phyloP scores from a whole-genome alignment of 2,113 vertebrate species.

The Crotalus horridus region DNA sequence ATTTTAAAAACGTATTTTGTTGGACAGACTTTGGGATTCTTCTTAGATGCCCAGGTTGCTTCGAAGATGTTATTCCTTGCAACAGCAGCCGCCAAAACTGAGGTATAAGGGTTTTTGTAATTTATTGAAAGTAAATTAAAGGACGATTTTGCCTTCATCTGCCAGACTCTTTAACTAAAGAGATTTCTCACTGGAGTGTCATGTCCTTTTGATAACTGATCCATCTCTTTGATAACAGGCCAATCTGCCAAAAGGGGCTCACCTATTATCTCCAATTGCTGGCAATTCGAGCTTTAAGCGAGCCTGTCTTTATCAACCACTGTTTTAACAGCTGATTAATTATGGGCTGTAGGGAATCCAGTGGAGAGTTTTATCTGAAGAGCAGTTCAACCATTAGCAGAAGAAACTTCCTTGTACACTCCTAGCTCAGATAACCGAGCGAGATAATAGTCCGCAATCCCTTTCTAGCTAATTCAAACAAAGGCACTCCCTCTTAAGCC shows the following conservation, averaged over 20 bases:
- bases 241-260: conserved; percentile 68
- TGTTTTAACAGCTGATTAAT: conserved; percentile 84
- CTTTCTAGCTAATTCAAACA: conserved; percentile 76
- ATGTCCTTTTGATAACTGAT: conserved; percentile 65
- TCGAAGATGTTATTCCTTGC: neutral
- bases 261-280: conserved; percentile 78
- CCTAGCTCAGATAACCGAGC: conserved; percentile 81
- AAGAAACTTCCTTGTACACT: conserved; percentile 79
- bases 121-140: conserved; percentile 27
- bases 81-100: neutral
- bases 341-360: conserved; percentile 70
- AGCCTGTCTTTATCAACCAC: conserved; percentile 75
- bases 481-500: conserved; percentile 76
- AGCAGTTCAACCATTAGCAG: conserved; percentile 78
- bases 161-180: conserved; percentile 44
- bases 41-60: neutral
- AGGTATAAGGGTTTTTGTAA: conserved; percentile 17
- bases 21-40: neutral
- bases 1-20: neutral
- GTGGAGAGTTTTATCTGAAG: conserved; percentile 79
- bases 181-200: conserved; percentile 59
- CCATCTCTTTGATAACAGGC: conserved; percentile 62
- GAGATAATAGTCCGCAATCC: conserved; percentile 76
- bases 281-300: conserved; percentile 76
- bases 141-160: conserved; percentile 36